phyloP scores from a whole-genome alignment of 2,797 vertebrate species.

The Sebastes cheni region DNA sequence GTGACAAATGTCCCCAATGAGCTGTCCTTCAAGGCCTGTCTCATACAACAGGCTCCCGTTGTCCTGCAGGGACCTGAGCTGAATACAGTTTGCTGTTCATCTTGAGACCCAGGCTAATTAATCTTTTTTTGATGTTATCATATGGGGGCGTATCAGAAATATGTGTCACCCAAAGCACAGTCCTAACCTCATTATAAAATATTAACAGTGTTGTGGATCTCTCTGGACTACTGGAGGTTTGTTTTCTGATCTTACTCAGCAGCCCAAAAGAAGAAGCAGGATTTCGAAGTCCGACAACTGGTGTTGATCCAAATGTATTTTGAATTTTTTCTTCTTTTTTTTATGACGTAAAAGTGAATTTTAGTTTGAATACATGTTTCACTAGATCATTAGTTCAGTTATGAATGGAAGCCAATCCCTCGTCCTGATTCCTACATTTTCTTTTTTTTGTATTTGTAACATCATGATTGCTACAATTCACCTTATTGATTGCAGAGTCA shows the following conservation, averaged over 20 bases:
- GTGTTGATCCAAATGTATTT: background rate
- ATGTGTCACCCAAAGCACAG: background rate
- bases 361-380: no score
- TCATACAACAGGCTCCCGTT: background rate
- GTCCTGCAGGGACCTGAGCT: constrained; percentile 6
- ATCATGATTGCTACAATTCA: no score
- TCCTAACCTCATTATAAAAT: background rate
- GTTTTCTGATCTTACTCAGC: background rate
- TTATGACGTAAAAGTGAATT: no score
- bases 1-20: background rate
- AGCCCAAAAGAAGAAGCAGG: background rate
- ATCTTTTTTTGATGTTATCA: background rate
- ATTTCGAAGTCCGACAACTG: background rate
- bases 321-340: no score
- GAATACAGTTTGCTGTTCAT: constrained; percentile 1
- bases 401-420: no score
- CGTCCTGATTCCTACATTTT: no score
- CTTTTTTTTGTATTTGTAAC: no score
- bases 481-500: no score
- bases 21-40: background rate
- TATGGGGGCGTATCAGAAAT: background rate
- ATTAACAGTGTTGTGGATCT: background rate
- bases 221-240: background rate
- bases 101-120: background rate
- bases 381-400: no score